These are phyloP conservation scores for Danio kyathit DNA, from an alignment of 2,797 vertebrate species.

Conservation along the genomic window DNA sequence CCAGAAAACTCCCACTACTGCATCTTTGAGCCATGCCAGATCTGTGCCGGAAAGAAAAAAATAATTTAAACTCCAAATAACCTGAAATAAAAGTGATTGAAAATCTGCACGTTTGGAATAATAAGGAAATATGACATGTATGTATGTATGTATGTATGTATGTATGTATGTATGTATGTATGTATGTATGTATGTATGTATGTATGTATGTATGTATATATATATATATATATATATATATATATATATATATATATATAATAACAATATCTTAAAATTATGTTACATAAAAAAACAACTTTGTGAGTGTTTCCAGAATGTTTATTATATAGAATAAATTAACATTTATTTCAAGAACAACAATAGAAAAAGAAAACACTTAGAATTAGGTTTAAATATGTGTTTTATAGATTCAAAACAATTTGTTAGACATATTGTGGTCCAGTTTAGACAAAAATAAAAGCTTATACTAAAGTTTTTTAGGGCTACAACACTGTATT, in stretches of 20 bases:
- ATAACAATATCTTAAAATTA: neutral
- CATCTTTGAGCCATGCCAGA: constrained; percentile 80
- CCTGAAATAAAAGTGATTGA: neutral
- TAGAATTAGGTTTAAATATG: too few species aligned
- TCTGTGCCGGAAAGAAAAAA: constrained; percentile 70
- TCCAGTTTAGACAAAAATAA: neutral
- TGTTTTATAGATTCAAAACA: neutral
- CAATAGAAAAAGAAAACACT: neutral
- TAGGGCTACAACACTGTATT: neutral
- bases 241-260: too few species aligned
- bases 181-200: too few species aligned
- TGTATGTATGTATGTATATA: too few species aligned
- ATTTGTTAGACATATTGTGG: neutral
- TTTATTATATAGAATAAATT: neutral
- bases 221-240: too few species aligned
- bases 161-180: too few species aligned
- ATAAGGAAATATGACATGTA: neutral
- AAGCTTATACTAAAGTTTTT: neutral
- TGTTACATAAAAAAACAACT: neutral
- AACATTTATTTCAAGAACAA: neutral
- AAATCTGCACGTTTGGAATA: neutral
- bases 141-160: too few species aligned
- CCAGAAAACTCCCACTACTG: constrained; percentile 85
- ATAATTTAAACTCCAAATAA: neutral
- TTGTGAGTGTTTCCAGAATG: neutral